These are phyloP conservation scores for Timema cristinae DNA, from an alignment of 2,888 invertebrate species.

Conservation along the genomic window DNA sequence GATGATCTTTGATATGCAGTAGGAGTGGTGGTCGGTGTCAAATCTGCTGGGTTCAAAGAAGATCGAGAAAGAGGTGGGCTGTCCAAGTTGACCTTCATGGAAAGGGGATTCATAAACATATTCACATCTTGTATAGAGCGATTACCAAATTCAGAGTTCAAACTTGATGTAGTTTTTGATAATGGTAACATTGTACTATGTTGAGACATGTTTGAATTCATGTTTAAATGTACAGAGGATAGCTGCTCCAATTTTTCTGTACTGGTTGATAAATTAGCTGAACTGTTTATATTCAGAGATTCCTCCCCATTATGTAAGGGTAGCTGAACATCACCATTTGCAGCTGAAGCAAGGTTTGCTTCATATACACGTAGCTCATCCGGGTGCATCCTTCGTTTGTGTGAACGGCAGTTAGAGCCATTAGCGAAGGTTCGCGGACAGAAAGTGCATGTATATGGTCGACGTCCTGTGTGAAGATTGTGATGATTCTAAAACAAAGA, in stretches of 20 bases:
- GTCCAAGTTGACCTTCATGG: background rate
- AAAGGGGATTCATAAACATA: conserved; percentile 2
- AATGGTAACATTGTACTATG: background rate
- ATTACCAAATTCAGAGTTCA: conserved; percentile 8
- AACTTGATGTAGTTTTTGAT: conserved; percentile 1
- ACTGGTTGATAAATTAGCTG: background rate
- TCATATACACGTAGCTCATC: conserved; percentile 41
- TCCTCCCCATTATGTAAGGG: no score
- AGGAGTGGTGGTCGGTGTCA: background rate
- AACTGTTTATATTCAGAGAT: background rate
- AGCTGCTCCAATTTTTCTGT: background rate
- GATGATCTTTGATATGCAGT: background rate
- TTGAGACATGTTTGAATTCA: conserved; percentile 2
- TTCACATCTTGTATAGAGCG: conserved; percentile 14
- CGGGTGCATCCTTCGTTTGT: conserved; percentile 53
- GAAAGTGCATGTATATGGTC: conserved; percentile 54
- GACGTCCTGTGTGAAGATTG: conserved; percentile 54
- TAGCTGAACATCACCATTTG: background rate
- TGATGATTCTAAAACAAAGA: conserved; percentile 48
- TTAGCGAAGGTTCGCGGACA: conserved; percentile 55
- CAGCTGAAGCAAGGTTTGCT: conserved; percentile 31
- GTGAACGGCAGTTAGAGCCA: conserved; percentile 54
- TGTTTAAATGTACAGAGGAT: background rate
- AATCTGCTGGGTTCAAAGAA: background rate
- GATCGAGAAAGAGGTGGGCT: background rate